Evolutionary conservation across 2,113 vertebrate genomes (phyloP), one percentile per base, ranked within the genome.

Genomic region (Colistium nudipinnis): DNA sequence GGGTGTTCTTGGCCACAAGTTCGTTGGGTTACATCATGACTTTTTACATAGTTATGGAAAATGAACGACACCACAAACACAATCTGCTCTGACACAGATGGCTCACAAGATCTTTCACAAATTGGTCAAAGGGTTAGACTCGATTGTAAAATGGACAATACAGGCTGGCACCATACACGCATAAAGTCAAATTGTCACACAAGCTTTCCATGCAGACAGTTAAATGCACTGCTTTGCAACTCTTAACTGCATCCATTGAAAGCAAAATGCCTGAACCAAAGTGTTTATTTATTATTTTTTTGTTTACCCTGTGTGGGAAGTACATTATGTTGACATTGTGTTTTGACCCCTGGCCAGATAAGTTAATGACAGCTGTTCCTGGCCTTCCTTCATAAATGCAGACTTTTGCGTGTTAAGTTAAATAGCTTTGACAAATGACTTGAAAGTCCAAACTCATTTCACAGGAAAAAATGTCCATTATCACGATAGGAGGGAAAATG

Each of bases 11-110:
- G 87, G 88, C 84, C 30, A 51, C 55, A 39, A 48, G 57, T 74
- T 63, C 41, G 10, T 72, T 68, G 38, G 66, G 88, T 92, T 93
- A 90, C 92, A 85, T 92, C 88, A 93, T 78, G 77, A 87, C 77
- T 78, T 88, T 86, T 81, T 83, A 69, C 74, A 76, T 66, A 76
- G 78, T 90, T 92, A 80, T 91, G 86, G 87, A 91, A 90, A 92
- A 88, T 82, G 41, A 87, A 78, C 70, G 9, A 44, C n/a, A n/a
- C 44, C 39, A 52, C 74, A 83, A 81, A 87, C 68, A 85, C 79
- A 74, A 68, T 79, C 68, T 79, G 76, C 62, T 81, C 49, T 83
- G 79, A 80, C 56, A 64, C 70, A 63, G 83, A 82, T 43, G 57
- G 70, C 25, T 65, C 9, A 20, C 17, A 44, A 9, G 31, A 73